A percentile compares a stretch with the other conserved stretches of the same genome.
Conservation (phyloP, 2,888 invertebrate genomes). For the Metopia argyrocephala region DNA sequence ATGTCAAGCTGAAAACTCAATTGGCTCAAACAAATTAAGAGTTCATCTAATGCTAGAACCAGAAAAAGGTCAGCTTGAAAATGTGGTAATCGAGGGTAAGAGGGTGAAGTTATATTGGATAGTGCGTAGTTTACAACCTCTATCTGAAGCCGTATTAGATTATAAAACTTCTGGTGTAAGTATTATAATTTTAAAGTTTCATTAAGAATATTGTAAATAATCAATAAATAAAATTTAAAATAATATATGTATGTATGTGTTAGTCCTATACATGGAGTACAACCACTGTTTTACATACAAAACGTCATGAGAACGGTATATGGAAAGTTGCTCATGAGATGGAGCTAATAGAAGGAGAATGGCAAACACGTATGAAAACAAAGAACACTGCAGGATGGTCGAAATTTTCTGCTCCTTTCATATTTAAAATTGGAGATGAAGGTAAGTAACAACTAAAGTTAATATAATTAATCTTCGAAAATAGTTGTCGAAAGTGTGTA, state of each 20-base stretch:
- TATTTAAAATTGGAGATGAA: constrained; percentile 70
- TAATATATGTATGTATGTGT: neutral
- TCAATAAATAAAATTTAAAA: constrained; percentile 36
- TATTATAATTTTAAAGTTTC: neutral
- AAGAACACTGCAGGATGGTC: constrained; percentile 76
- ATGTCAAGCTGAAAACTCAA: constrained; percentile 81
- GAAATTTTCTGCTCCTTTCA: constrained; percentile 72
- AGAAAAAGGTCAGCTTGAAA: constrained; percentile 75
- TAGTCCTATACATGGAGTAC: constrained; percentile 75
- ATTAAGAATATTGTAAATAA: neutral
- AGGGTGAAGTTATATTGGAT: constrained; percentile 74
- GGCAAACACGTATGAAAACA: constrained; percentile 75
- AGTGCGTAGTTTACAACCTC: constrained; percentile 74
- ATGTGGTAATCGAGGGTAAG: constrained; percentile 70
- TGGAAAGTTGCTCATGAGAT: constrained; percentile 77
- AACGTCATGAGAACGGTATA: constrained; percentile 72
- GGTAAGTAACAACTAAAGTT: constrained; percentile 25
- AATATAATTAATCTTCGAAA: too few species aligned
- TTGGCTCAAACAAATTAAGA: constrained; percentile 72
- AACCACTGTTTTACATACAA: constrained; percentile 72
- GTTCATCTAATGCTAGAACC: constrained; percentile 73
- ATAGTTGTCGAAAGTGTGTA: too few species aligned
- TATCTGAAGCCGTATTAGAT: constrained; percentile 75
- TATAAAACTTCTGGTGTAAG: constrained; percentile 75
- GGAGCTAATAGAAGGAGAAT: constrained; percentile 72